Conservation (phyloP, 2,888 invertebrate genomes). For the Junonia oenone region DNA sequence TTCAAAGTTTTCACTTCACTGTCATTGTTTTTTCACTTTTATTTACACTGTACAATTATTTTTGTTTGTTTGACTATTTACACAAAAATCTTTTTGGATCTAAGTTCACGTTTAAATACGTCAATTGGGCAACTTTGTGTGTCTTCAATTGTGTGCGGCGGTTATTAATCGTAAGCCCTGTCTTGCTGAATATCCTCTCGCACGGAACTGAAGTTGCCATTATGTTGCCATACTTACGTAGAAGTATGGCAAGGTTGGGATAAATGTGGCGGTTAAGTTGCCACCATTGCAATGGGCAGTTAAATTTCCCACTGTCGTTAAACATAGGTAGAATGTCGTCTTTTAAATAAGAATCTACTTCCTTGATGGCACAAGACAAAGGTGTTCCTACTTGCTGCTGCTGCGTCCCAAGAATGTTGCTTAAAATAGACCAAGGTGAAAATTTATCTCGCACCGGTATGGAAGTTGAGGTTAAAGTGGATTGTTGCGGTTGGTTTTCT, state of each 20-base stretch:
- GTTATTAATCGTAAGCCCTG: slow-evolving; percentile 23
- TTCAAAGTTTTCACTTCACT: not conserved
- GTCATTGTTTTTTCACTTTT: not conserved
- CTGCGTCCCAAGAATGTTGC: not conserved
- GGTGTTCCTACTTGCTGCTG: not conserved
- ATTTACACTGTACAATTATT: not conserved
- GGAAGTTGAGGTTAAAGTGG: not conserved
- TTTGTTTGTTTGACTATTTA: too few species aligned
- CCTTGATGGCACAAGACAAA: not conserved
- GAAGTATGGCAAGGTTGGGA: not conserved
- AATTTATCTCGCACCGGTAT: not conserved
- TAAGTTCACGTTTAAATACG: slow-evolving; percentile 22
- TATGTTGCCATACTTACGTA: slow-evolving; percentile 18
- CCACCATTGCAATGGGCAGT: not conserved
- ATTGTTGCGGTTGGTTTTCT: not conserved
- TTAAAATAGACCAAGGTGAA: not conserved
- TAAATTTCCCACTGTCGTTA: not conserved
- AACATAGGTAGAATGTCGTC: not conserved
- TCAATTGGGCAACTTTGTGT: slow-evolving; percentile 20
- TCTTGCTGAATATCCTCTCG: slow-evolving; percentile 30
- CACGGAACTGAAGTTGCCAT: slow-evolving; percentile 32
- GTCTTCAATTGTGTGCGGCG: slow-evolving; percentile 22
- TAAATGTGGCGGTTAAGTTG: not conserved
- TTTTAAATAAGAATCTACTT: not conserved
- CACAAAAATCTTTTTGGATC: slow-evolving; percentile 3